Base-by-base conservation (phyloP, 2,797 vertebrate species). In the Ctenochaetus hawaiiensis region DNA sequence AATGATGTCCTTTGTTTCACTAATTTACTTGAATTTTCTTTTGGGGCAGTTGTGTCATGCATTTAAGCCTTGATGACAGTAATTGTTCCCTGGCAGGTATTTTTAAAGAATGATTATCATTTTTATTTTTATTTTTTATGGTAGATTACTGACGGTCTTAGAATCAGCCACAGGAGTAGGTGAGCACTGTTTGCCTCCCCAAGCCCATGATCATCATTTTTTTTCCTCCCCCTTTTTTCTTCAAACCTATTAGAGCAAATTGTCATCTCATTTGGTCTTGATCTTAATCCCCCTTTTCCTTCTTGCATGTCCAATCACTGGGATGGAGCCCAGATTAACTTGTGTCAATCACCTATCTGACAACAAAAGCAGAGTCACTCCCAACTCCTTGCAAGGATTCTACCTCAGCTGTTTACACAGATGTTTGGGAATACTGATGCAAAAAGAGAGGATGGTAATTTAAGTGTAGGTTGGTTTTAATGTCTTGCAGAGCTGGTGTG, bases 371-470 rank as follows among this genome's bases (percentile, higher is more conserved):
- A 92, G 85, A 93, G 91, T 91, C 91, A 92, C 92, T 93, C 92
- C 91, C 89, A 93, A 91, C 91, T 93, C 86, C 89, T 94, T 93
- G 94, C 93, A 94, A 95, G 93, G 94, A 95, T 96, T 95, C 95
- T 96, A 96, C 95, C 95, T 96, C 95, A 96, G 92, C 93, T 94
- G 94, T 94, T 95, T 75, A 93, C 80, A 89, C 91, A 93, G 93
- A 93, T 89, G 87, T 94, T 92, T 92, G 93, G 92, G 93, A 94
- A 94, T 93, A 95, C 94, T 94, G 93, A 94, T 95, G 95, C 95
- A 95, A 95, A 94, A 91, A 87, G 82, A 91, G 85, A 93, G 87
- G 86, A 89, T 89, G 82, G 87, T 89, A 91, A 93, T 94, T 87
- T 88, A 81, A 86, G 86, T 84, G 85, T 89, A 75, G 85, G 84